Conservation (phyloP, 2,888 invertebrate genomes). For the Blomia tropicalis region DNA sequence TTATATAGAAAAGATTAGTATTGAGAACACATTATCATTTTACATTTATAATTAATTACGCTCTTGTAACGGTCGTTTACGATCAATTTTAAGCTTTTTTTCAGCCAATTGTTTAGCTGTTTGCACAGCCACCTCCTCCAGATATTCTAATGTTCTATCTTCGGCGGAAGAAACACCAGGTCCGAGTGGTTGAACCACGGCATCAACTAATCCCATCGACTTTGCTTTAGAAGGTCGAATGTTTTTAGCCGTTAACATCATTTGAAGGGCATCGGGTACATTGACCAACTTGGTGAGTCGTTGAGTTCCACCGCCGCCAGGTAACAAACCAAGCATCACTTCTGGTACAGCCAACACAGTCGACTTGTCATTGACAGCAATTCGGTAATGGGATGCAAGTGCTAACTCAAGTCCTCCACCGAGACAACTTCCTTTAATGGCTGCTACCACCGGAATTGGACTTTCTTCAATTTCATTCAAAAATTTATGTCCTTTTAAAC, state of each 20-base stretch:
- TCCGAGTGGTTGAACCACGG: constrained; percentile 67
- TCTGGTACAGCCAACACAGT: constrained; percentile 82
- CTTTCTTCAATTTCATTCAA: constrained; percentile 62
- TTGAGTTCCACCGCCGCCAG: constrained; percentile 92
- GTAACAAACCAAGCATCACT: constrained; percentile 89
- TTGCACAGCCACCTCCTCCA: constrained; percentile 69
- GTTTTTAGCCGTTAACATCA: constrained; percentile 79
- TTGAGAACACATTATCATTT: background rate
- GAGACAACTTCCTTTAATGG: constrained; percentile 85
- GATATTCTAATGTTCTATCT: constrained; percentile 56
- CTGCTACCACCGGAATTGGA: constrained; percentile 79
- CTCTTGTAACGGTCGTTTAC: constrained; percentile 51
- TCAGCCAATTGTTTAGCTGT: constrained; percentile 58
- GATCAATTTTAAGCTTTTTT: constrained; percentile 56
- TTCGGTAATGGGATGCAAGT: constrained; percentile 82
- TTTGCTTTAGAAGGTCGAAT: constrained; percentile 82
- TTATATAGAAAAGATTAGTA: background rate
- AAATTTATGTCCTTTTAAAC: constrained; percentile 62
- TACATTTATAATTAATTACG: too few species aligned
- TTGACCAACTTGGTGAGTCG: constrained; percentile 55
- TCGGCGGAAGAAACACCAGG: constrained; percentile 36
- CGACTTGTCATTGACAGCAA: constrained; percentile 50
- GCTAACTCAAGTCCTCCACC: constrained; percentile 93
- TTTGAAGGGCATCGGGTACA: constrained; percentile 64
- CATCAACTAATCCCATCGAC: constrained; percentile 80